Base-by-base conservation (phyloP, 2,113 vertebrate genomes). In the Atrichornis clamosus region DNA sequence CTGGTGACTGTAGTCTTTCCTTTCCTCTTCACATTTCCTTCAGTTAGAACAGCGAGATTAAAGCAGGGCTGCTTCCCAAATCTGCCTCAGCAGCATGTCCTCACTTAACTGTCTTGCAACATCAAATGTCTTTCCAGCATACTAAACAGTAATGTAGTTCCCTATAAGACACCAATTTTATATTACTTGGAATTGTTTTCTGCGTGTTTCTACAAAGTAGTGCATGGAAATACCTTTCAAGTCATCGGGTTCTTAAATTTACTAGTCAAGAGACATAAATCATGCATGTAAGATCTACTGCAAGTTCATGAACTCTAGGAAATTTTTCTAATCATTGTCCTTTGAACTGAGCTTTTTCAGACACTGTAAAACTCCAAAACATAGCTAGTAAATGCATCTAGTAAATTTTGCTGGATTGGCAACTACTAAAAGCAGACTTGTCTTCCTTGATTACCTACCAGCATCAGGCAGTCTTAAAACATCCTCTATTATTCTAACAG, bases 341-440 rank as follows among this genome's bases (percentile, higher is more conserved):
- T 96, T 96, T 93, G 88, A 96, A 95, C 76, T 47, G 69, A 93
- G 69, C 49, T 93, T 93, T 96, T 80, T 96, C 83, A 94, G 65
- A 79, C 72, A 78, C 83, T 68, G 62, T 89, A 93, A 90, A 92
- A 84, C 88, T 84, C 90, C 53, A 90, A 87, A 90, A 94, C 53
- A 65, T 62, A 93, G 73, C 88, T 89, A 77, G 59, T 82, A 95
- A 90, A 84, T 67, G 50, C 59, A 80, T 90, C 46, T 13, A 83
- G 60, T 93, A 97, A 93, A 94, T 95, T 94, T 59, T 90, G 85
- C 83, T 92, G 65, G 56, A 87, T 46, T 95, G 93, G 83, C 83
- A 95, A 53, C 64, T 89, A 33, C 85, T 84, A 89, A 96, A 92
- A 88, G 79, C 64, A 86, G 90, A 41, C 56, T 84, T 88, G 87